These are phyloP conservation scores for Pangasius djambal DNA, from an alignment of 2,797 vertebrate genomes.

Conservation along the genomic window DNA sequence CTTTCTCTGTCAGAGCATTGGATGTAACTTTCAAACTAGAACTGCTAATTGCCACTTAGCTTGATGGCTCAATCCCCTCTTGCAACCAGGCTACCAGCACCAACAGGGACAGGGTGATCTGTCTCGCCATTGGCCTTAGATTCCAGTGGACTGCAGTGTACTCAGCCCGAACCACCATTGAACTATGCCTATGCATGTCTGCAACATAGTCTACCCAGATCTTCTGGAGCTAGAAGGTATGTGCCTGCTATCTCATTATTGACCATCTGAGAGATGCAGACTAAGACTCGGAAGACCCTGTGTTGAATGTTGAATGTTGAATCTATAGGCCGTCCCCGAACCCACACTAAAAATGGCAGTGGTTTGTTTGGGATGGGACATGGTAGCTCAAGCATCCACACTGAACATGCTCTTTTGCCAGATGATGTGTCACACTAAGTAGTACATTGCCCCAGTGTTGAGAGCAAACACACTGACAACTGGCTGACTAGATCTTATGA, in stretches of 20 bases:
- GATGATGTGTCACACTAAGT: neutral
- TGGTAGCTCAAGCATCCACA: neutral
- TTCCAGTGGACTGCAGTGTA: too few relatives aligned
- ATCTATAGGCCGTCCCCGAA: neutral
- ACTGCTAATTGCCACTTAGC: neutral
- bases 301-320: neutral
- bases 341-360: neutral
- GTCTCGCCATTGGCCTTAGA: neutral
- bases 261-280: neutral
- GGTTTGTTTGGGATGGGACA: neutral
- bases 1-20: neutral
- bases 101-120: neutral
- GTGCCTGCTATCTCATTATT: neutral
- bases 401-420: neutral
- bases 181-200: too few relatives aligned
- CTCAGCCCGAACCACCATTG: too few relatives aligned
- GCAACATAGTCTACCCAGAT: too few relatives aligned
- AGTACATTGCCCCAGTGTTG: too few relatives aligned
- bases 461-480: too few relatives aligned
- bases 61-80: neutral
- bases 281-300: neutral
- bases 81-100: neutral
- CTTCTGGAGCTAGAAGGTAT: too few relatives aligned
- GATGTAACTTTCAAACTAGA: neutral
- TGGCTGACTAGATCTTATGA: too few relatives aligned